Base-by-base conservation (phyloP, 2,888 invertebrate genomes). In the Mythimna pallens region DNA sequence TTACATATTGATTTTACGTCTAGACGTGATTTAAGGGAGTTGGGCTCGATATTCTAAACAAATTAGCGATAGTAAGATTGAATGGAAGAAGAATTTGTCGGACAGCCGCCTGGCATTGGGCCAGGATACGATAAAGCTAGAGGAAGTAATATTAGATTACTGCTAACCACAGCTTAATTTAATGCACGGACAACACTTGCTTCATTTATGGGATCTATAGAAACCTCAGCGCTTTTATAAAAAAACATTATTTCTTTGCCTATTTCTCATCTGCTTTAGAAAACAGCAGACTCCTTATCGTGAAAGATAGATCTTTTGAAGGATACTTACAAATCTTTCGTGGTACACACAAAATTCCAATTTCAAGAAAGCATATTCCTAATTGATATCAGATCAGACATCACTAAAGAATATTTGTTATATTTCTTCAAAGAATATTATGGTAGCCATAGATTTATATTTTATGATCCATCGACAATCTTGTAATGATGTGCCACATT, bases 1-100 rank as follows among this genome's bases (percentile, higher is more conserved):
- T 75, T 70, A 68, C 68, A 61, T 75, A 84, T 81, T 64, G 84
- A 81, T 81, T 83, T 83, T 70, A 70, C 30, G 81, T 81, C 84
- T 81, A 84, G 81, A 84, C 84, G 8, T 8, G 67, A 73, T 81
- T 68, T 43, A 75, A 68, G 76, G 70, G 65, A 81, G 67, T 70
- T 67, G 30, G 40, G 64, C 70, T 83, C 70, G 76, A 80, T 75
- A 68, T 81, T 61, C 52, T 75, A 70, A 83, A 80, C 81, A 69
- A 69, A 81, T 84, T 80, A 81, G 58, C 30, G 36, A 68, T 55
- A 61, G 80, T 25, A 75, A 70, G 70, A 84, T 80, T 62, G 57
- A 80, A 81, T 70, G 64, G 81, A 80, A 70, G 70, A 70, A 75
- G 61, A 62, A 52, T 84, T 70, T 43, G 83, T 80, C 59, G 66